Conservation (phyloP, 2,113 vertebrate species). For the Thymallus thymallus region DNA sequence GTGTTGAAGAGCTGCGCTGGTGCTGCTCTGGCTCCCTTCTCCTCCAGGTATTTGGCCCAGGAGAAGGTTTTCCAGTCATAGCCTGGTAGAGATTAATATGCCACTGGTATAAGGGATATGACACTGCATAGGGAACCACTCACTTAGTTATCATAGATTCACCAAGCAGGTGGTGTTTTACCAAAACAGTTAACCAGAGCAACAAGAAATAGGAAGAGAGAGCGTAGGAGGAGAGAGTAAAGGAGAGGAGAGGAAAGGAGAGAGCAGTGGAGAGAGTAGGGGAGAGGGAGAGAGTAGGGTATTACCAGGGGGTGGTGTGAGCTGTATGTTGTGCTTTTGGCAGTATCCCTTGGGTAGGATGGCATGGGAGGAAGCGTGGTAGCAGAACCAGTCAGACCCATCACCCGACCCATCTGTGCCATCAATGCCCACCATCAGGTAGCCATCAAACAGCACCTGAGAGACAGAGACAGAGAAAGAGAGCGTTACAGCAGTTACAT, state of each 20-base stretch:
- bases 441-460: conserved; percentile 90
- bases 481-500: no score
- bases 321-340: conserved; percentile 81
- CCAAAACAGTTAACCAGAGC: no score
- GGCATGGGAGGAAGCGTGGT: conserved; percentile 90
- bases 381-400: conserved; percentile 90
- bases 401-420: conserved; percentile 69
- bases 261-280: no score
- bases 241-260: no score
- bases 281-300: no score
- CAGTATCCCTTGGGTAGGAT: conserved; percentile 89
- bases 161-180: no score
- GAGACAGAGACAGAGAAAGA: neutral
- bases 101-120: no score
- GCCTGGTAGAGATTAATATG: conserved; percentile 63
- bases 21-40: conserved; percentile 77
- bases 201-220: no score
- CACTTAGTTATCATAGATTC: no score
- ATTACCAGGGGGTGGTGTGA: conserved; percentile 85
- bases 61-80: conserved; percentile 77
- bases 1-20: conserved; percentile 86
- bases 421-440: conserved; percentile 92
- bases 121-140: no score
- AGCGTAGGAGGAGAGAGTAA: no score
- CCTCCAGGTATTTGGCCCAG: conserved; percentile 85